Percentiles rank a stretch among this genome's conserved stretches.
Evolutionary conservation across 2,888 invertebrate species (phyloP).

Genomic region (Chrysomela aeneicollis): DNA sequence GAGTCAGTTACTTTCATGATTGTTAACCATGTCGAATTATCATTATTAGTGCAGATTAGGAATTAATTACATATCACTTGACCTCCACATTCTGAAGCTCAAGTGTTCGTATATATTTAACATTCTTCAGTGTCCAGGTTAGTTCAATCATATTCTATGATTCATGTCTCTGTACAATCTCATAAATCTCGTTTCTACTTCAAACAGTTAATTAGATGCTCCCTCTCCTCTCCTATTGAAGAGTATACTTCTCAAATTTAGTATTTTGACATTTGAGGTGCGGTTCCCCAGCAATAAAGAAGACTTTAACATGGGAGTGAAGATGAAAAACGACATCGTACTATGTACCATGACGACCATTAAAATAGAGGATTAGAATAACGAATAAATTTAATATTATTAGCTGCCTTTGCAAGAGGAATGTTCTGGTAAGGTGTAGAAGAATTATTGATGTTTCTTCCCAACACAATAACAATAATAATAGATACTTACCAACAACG

Average conservation of each 20-base stretch:
- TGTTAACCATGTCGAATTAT: too few species aligned
- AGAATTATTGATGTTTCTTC: not conserved
- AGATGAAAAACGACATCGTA: slow-evolving; percentile 19
- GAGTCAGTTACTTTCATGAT: too few species aligned
- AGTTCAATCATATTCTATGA: not conserved
- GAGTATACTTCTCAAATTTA: too few species aligned
- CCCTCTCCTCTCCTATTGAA: slow-evolving; percentile 17
- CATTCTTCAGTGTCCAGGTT: too few species aligned
- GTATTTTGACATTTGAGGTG: slow-evolving; percentile 28
- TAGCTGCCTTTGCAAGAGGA: not conserved
- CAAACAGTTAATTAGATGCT: not conserved
- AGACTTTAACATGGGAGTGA: slow-evolving; percentile 22
- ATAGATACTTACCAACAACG: too few species aligned
- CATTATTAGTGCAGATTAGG: too few species aligned
- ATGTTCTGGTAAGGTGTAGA: not conserved
- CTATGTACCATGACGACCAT: slow-evolving; percentile 3
- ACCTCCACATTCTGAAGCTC: too few species aligned
- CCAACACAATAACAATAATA: too few species aligned
- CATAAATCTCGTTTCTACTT: not conserved
- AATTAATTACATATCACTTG: too few species aligned
- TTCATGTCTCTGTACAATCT: not conserved
- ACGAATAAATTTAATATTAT: slow-evolving; percentile 20
- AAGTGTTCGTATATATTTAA: too few species aligned
- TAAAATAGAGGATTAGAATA: slow-evolving; percentile 15
- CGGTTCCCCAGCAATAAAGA: slow-evolving; percentile 23